Evolutionary conservation across 1,140 invertebrate species (phyloP).

Genomic region (Cydia fagiglandana): DNA sequence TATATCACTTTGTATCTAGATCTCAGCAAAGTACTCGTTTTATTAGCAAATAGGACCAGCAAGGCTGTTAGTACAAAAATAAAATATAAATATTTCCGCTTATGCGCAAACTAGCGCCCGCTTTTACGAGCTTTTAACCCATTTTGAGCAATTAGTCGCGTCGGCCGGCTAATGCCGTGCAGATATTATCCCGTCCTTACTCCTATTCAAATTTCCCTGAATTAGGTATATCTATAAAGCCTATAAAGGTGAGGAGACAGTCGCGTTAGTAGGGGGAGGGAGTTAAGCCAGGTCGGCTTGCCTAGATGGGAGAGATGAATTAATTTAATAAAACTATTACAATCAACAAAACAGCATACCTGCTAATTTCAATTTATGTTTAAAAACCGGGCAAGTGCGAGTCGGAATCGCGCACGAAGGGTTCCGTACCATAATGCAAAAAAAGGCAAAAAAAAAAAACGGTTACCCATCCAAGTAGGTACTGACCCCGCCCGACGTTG

Average conservation of each 20-base stretch:
- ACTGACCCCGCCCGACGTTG: too few relatives aligned
- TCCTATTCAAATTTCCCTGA: background rate
- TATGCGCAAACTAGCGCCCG: conserved; percentile 30
- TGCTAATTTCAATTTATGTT: too few relatives aligned
- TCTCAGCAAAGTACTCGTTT: background rate
- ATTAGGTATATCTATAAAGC: conserved; percentile 6
- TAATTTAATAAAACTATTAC: too few relatives aligned
- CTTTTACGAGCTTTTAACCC: conserved; percentile 32
- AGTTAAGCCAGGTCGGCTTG: too few relatives aligned
- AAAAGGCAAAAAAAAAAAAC: too few relatives aligned
- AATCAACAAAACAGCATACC: too few relatives aligned
- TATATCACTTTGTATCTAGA: background rate
- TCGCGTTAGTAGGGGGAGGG: background rate
- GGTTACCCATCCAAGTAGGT: too few relatives aligned
- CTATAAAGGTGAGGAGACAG: background rate
- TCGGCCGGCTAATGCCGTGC: background rate
- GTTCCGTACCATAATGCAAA: too few relatives aligned
- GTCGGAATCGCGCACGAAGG: too few relatives aligned
- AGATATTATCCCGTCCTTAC: conserved; percentile 8
- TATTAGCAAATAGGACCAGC: background rate
- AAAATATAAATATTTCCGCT: conserved; percentile 3
- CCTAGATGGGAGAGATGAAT: too few relatives aligned
- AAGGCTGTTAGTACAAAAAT: conserved; percentile 11
- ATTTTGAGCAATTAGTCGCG: conserved; percentile 42
- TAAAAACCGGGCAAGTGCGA: too few relatives aligned